phyloP scores from a whole-genome alignment of 2,888 invertebrate genomes.

The Sisyra terminalis region DNA sequence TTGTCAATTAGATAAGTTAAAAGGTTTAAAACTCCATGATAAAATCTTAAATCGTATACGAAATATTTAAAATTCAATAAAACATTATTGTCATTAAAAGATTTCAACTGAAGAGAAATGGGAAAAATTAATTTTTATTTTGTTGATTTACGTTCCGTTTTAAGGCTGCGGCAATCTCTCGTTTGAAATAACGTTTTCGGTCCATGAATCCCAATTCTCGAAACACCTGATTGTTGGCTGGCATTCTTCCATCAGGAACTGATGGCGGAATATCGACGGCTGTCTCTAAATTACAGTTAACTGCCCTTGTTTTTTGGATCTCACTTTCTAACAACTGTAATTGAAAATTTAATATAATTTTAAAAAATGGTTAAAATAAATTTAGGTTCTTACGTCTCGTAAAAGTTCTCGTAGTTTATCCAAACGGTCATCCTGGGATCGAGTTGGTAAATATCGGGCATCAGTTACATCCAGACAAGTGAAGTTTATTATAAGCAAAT shows the following conservation, averaged over 20 bases:
- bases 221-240: not conserved
- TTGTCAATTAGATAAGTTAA: no score
- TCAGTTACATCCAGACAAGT: slow-evolving; percentile 7
- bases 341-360: not conserved
- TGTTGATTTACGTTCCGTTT: no score
- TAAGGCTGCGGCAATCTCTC: not conserved
- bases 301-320: not conserved
- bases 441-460: slow-evolving; percentile 20
- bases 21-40: no score
- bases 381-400: slow-evolving; percentile 17
- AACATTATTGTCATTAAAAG: no score
- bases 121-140: no score
- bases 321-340: slow-evolving; percentile 6
- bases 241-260: not conserved
- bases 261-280: not conserved
- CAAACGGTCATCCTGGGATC: slow-evolving; percentile 18
- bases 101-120: no score
- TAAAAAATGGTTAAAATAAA: not conserved
- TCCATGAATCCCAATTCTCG: not conserved
- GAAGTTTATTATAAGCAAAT: no score
- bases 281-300: not conserved
- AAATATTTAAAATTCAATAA: no score
- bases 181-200: slow-evolving; percentile 1
- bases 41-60: no score
- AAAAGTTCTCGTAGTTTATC: slow-evolving; percentile 19